phyloP scores from a whole-genome alignment of 92 coral and sea anemone genomes.

The Porites evermanni region DNA sequence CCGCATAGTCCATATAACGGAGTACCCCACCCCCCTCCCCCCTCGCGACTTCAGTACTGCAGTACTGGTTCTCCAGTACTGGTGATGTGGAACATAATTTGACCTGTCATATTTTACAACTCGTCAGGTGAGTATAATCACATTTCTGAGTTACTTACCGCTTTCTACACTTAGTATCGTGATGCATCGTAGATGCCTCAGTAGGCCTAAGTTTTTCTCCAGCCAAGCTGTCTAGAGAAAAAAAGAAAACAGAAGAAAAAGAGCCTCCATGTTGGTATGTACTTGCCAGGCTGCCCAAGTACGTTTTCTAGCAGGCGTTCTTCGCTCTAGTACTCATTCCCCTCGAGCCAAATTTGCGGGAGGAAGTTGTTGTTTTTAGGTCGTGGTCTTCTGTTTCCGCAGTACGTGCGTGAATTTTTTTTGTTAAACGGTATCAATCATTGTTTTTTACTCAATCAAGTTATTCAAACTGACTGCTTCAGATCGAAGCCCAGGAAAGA shows the following conservation, averaged over 20 bases:
- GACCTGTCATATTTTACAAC: too few species aligned
- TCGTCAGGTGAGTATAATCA: too few species aligned
- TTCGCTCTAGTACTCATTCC: constrained; percentile 3
- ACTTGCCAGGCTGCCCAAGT: neutral
- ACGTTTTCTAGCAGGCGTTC: constrained; percentile 26
- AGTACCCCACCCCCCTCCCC: too few species aligned
- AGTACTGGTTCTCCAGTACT: too few species aligned
- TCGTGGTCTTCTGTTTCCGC: neutral
- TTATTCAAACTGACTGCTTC: neutral
- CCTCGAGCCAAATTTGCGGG: neutral
- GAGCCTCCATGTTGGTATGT: neutral
- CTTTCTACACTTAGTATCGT: neutral
- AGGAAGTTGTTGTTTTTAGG: neutral
- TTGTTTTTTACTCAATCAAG: too few species aligned
- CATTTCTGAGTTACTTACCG: too few species aligned
- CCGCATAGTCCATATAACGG: too few species aligned
- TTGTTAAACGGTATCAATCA: neutral
- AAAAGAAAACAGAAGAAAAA: neutral
- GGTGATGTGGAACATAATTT: too few species aligned
- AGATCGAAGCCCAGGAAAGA: neutral
- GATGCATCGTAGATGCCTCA: neutral
- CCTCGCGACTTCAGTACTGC: too few species aligned
- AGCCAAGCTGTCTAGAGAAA: neutral
- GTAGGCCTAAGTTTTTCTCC: neutral
- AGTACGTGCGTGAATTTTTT: neutral